Conservation (phyloP, 1,140 invertebrate species). For the Saccostrea glomerata region DNA sequence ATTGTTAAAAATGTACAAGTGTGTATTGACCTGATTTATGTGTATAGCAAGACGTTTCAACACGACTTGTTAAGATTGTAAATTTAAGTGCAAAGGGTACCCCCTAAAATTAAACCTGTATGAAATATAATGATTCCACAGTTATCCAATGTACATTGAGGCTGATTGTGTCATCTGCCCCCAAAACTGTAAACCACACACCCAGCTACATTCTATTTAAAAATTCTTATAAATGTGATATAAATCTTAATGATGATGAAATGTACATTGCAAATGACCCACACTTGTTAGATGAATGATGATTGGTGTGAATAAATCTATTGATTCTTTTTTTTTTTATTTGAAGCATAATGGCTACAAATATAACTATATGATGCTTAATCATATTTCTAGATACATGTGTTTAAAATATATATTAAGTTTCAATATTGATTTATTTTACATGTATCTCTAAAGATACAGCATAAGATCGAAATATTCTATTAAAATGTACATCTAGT, state of each 20-base stretch:
- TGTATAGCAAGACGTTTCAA: neutral
- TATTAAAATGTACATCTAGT: too few species aligned
- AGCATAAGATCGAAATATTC: neutral
- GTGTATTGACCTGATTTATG: neutral
- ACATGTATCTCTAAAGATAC: neutral
- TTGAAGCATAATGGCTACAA: too few species aligned
- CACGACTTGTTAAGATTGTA: too few species aligned
- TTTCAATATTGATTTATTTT: neutral
- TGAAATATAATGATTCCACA: too few species aligned
- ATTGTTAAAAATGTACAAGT: too few species aligned
- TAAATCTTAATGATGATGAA: too few species aligned
- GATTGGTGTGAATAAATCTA: neutral
- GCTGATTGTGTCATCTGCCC: neutral
- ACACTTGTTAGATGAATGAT: neutral
- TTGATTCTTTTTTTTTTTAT: neutral
- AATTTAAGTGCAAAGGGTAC: too few species aligned
- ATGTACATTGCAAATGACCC: neutral
- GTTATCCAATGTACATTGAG: too few species aligned
- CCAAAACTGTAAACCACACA: neutral
- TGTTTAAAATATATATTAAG: too few species aligned
- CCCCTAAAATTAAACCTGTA: too few species aligned
- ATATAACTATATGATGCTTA: too few species aligned
- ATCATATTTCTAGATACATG: too few species aligned
- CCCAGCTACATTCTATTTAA: neutral
- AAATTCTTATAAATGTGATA: neutral